Base-by-base conservation (phyloP, 2,113 vertebrate species). In the Lepus timidus region DNA sequence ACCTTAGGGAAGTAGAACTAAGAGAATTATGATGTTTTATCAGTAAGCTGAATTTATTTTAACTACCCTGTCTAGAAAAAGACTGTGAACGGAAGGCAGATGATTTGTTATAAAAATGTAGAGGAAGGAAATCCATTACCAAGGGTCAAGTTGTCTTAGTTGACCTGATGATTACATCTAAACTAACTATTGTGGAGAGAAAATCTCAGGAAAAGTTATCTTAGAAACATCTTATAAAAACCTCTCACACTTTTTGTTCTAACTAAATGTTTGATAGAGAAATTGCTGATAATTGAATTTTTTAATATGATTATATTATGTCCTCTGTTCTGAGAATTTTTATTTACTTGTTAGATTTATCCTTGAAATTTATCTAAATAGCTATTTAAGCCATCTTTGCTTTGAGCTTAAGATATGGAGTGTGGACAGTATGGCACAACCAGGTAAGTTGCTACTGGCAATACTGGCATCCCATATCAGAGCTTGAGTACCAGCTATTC, bases 41-140 rank as follows among this genome's bases (percentile, higher is more conserved):
- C 65, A 88, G 80, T 64, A 86, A 70, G 9, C 12, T 81, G 33
- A 75, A 91, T 95, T 91, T 92, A 88, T 90, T 96, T 88, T 94
- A 94, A 88, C 51, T 36, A 80, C 67, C 93, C 74, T 81, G 23
- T 64, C 73, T 90, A 67, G 31, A 85, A 93, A 71, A 33, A 95
- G 51, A 81, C 10, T 82, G 82, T 88, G 90, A 94, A 85, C 62
- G 92, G 61, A 93, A 96, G 17, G 61, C 84, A 95, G 76, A 93
- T 84, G 90, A 62, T 95, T 85, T 96, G 67, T 23, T 85, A 85
- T 87, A 81, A 90, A 95, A 92, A 97, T 13, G 11, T 0, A 67
- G 12, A 85, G 20, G 88, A 86, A 80, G 31, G 51, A 92, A 76
- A 95, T 55, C 61, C 39, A 52, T 89, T 81, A 58, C 44, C 33